Percentiles rank a stretch among this genome's conserved stretches.
phyloP scores from a whole-genome alignment of 2,888 invertebrate genomes.

The Cephus spinipes region DNA sequence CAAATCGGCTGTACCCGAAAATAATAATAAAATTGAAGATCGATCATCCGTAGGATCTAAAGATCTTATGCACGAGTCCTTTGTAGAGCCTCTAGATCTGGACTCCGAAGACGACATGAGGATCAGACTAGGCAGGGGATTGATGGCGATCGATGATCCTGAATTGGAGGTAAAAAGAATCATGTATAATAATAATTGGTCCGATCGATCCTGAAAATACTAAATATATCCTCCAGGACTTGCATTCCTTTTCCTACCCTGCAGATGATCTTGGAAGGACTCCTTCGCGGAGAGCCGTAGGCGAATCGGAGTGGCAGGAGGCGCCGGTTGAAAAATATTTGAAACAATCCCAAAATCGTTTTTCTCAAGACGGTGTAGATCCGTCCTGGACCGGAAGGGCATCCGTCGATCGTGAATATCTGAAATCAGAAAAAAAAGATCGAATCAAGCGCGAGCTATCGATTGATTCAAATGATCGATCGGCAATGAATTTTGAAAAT shows the following conservation, averaged over 20 bases:
- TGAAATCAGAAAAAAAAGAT: not conserved
- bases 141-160: constrained; percentile 29
- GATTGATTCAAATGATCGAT: not conserved
- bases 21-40: not conserved
- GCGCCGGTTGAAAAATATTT: constrained; percentile 18
- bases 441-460: not conserved
- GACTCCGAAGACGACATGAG: constrained; percentile 36
- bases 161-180: not conserved
- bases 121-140: constrained; percentile 38
- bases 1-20: not conserved
- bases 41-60: not conserved
- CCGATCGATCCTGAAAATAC: not conserved
- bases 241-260: constrained; percentile 16
- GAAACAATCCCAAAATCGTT: not conserved
- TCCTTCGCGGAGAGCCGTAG: not conserved
- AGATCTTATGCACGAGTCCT: constrained; percentile 39
- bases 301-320: not conserved
- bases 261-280: not conserved
- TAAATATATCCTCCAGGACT: constrained; percentile 1
- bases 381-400: not conserved
- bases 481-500: not conserved
- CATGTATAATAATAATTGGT: not conserved
- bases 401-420: not conserved
- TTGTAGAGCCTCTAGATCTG: constrained; percentile 44
- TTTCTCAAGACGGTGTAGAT: not conserved